Evolutionary conservation across 2,888 invertebrate genomes (phyloP).

Genomic region (Archips xylosteana): DNA sequence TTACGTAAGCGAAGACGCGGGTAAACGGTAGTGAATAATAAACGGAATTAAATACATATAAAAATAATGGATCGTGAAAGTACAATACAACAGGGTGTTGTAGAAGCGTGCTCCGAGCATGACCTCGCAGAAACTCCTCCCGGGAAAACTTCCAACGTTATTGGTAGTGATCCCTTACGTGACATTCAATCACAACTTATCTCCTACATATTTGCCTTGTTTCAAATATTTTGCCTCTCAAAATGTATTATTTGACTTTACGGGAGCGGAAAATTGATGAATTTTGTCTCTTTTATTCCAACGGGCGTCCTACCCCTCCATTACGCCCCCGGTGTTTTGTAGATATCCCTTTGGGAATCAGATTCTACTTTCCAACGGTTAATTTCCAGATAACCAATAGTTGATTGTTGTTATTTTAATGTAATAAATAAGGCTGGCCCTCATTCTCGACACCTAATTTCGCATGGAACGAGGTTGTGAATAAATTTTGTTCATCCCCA

Average conservation of each 20-base stretch:
- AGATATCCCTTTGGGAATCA: constrained; percentile 12
- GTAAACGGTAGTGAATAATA: too few relatives aligned
- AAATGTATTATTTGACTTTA: constrained; percentile 7
- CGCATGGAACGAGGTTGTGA: not conserved
- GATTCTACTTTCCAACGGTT: not conserved
- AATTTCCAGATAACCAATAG: not conserved
- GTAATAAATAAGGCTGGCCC: not conserved
- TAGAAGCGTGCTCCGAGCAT: constrained; percentile 2
- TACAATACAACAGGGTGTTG: not conserved
- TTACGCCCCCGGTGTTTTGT: constrained; percentile 14
- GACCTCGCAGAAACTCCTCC: constrained; percentile 47
- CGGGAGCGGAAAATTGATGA: not conserved
- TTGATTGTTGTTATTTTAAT: not conserved
- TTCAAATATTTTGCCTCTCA: constrained; percentile 18
- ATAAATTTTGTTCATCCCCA: constrained; percentile 6
- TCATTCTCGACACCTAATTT: constrained; percentile 1
- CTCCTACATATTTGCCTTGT: constrained; percentile 30
- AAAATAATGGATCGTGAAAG: constrained; percentile 5
- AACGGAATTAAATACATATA: not conserved
- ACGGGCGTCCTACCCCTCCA: constrained; percentile 3
- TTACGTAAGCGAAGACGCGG: too few relatives aligned
- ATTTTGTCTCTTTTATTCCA: constrained; percentile 7
- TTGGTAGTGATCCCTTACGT: constrained; percentile 57
- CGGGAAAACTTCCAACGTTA: constrained; percentile 50
- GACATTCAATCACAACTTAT: constrained; percentile 57